A percentile compares a stretch with the other conserved stretches of the same genome.
Conservation (phyloP, 2,113 vertebrate genomes). For the Prochilodus magdalenae region DNA sequence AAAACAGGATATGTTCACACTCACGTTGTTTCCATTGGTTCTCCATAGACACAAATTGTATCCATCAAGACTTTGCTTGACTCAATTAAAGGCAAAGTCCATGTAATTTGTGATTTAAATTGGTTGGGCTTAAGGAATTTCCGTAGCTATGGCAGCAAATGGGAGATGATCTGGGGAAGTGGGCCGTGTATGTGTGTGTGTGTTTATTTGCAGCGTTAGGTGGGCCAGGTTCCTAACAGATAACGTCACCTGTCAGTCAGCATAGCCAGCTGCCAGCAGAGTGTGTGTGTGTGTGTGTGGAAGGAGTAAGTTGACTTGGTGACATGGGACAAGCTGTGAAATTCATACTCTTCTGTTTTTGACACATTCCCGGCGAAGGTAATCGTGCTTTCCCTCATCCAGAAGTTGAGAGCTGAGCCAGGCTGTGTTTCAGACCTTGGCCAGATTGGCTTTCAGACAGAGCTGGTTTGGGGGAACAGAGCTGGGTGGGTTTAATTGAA, state of each 20-base stretch:
- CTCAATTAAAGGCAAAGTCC: conserved; percentile 57
- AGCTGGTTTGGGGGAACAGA: not conserved
- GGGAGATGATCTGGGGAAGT: conserved; percentile 79
- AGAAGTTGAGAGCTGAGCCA: conserved; percentile 52
- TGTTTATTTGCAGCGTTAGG: conserved; percentile 61
- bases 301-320: conserved; percentile 34
- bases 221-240: conserved; percentile 71
- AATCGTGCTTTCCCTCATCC: conserved; percentile 57
- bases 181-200: conserved; percentile 28
- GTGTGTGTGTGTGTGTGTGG: conserved; percentile 49
- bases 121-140: conserved; percentile 74
- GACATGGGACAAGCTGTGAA: conserved; percentile 32
- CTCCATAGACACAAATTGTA: conserved; percentile 26
- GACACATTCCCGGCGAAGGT: conserved; percentile 65
- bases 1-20: conserved; percentile 46
- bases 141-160: conserved; percentile 64
- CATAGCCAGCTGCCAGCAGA: conserved; percentile 69
- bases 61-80: conserved; percentile 44
- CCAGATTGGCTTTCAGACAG: conserved; percentile 46
- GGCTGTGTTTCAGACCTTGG: conserved; percentile 5
- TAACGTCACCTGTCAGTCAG: conserved; percentile 74
- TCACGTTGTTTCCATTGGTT: conserved; percentile 54
- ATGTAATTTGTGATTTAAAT: conserved; percentile 71
- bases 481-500: conserved; percentile 27
- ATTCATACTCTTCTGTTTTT: conserved; percentile 65